Evolutionary conservation across 2,888 invertebrate genomes (phyloP), one percentile per base, ranked within the genome.

Genomic region (Harpalus rufipes): DNA sequence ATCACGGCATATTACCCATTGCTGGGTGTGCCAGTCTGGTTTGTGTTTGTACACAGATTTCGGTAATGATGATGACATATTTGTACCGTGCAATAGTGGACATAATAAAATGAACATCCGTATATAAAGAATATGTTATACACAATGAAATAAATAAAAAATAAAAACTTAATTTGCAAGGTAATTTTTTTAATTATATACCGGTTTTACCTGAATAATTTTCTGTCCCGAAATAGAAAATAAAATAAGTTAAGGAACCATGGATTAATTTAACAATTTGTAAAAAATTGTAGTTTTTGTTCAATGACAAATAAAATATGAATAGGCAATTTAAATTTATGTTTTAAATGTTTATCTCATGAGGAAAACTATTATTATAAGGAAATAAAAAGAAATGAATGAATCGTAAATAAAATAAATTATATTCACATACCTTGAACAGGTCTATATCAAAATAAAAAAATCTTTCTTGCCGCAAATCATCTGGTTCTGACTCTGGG

Each of bases 401-500:
- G 1, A 4, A 32, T 6, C 1, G 32, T 32, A 32, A 3, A 32
- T 32, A 32, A 32, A 32, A 32, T 32, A 3, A 32, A 51, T 85
- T 91, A 91, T 0, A 91, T 89, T 0, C 90, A 87, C 72, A 44
- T 88, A 92, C 92, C 86, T 91, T 91, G 0, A 93, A 90, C 12
- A 94, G 91, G 86, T 93, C 93, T 18, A 92, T 91, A 87, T 93
- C 93, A 88, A 94, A 94, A 88, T 91, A 93, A 89, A 92, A 92
- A 41, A 92, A 89, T 0, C 93, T 90, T 63, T 90, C 78, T 14
- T 41, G n/a, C 16, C 21, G 21, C 12, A 84, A 61, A 51, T 63
- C 21, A 25, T 56, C 56, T 51, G 44, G 44, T 51, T 51, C 44
- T 51, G 44, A 12, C 18, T 78, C 78, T 32, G 0, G 56, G 7